Conservation (phyloP, 1,140 invertebrate species). For the Drosophila mauritiana region DNA sequence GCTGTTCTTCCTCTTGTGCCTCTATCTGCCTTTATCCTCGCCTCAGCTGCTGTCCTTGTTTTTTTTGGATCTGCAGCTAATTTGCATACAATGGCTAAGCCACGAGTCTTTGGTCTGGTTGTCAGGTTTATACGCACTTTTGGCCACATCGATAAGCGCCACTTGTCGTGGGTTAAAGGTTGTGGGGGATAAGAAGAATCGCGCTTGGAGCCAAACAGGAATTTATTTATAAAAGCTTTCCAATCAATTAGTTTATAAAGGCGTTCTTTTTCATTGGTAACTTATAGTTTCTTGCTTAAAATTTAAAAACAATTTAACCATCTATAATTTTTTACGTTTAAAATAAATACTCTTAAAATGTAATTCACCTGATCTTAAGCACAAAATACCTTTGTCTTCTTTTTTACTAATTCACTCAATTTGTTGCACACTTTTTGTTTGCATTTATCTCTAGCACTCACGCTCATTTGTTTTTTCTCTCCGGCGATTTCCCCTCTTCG, state of each 20-base stretch:
- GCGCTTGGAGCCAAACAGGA: not conserved
- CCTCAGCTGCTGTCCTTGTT: not conserved
- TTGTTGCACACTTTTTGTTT: not conserved
- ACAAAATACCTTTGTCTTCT: not conserved
- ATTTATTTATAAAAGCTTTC: not conserved
- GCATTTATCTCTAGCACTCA: not conserved
- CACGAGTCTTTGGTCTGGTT: slow-evolving; percentile 22
- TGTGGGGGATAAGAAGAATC: not conserved
- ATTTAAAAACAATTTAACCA: too few species aligned
- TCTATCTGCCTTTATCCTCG: not conserved
- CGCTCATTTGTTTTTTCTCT: not conserved
- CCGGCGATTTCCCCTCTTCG: slow-evolving; percentile 32
- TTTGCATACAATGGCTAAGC: slow-evolving; percentile 72
- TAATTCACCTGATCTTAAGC: too few species aligned
- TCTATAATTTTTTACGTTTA: too few species aligned
- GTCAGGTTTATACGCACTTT: slow-evolving; percentile 36
- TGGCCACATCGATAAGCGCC: slow-evolving; percentile 60
- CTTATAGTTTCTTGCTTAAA: too few species aligned
- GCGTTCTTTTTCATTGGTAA: too few species aligned
- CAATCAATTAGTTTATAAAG: not conserved
- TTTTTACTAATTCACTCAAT: slow-evolving; percentile 12
- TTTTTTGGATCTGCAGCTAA: slow-evolving; percentile 17
- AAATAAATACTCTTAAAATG: not conserved
- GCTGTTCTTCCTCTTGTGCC: not conserved
- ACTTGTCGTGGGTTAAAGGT: slow-evolving; percentile 46